phyloP scores from a whole-genome alignment of 2,888 invertebrate species.

The Polydrusus pterygomalis region DNA sequence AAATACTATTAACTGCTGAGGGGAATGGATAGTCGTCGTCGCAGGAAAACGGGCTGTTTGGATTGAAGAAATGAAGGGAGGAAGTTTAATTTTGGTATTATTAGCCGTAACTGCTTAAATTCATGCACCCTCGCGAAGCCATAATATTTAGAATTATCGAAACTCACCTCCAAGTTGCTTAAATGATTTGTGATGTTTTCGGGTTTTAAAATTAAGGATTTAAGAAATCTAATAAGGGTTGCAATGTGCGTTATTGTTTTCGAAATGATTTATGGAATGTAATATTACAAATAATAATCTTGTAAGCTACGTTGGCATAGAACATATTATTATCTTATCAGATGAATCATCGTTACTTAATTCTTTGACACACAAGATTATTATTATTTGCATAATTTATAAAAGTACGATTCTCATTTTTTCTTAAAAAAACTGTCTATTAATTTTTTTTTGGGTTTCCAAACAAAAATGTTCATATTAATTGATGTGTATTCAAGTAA shows the following conservation, averaged over 20 bases:
- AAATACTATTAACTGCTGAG: slow-evolving; percentile 46
- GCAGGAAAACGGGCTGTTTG: slow-evolving; percentile 48
- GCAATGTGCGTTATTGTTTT: background rate
- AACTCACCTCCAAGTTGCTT: slow-evolving; percentile 46
- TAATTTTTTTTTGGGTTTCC: background rate
- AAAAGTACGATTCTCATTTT: background rate
- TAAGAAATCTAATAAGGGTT: slow-evolving; percentile 10
- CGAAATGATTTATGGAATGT: background rate
- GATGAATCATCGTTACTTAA: too few relatives aligned
- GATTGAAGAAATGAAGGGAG: slow-evolving; percentile 55
- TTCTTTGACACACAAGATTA: background rate
- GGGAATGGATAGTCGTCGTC: slow-evolving; percentile 41
- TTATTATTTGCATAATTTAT: background rate
- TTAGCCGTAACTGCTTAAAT: slow-evolving; percentile 56
- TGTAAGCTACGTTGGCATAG: too few relatives aligned
- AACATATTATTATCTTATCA: too few relatives aligned
- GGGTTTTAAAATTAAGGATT: slow-evolving; percentile 50
- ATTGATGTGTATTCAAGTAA: too few relatives aligned
- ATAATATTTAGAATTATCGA: slow-evolving; percentile 56
- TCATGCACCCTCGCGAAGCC: slow-evolving; percentile 54
- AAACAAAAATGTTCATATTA: too few relatives aligned
- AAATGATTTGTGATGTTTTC: slow-evolving; percentile 52
- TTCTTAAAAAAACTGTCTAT: background rate
- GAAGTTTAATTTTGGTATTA: slow-evolving; percentile 55
- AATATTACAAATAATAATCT: background rate